Percentiles rank a stretch among this genome's conserved stretches.
Evolutionary conservation across 2,113 vertebrate genomes (phyloP).

Genomic region (Ceyx melanurus): DNA sequence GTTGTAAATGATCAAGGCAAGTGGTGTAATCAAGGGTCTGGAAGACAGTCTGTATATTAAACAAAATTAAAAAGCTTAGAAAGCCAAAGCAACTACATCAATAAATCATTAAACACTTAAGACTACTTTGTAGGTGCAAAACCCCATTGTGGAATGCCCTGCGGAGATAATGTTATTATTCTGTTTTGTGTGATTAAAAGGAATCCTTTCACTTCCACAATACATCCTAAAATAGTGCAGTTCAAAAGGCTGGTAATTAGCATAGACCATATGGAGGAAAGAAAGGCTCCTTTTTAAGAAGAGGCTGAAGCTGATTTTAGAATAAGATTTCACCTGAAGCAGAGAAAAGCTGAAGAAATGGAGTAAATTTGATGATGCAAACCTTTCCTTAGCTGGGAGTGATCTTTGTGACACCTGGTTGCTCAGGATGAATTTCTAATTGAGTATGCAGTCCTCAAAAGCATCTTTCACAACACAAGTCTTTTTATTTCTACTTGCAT

Average conservation of each 20-base stretch:
- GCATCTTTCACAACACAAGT: neutral
- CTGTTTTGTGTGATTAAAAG: neutral
- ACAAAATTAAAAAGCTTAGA: neutral
- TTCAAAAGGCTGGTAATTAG: neutral
- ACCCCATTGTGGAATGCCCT: neutral
- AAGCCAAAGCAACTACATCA: neutral
- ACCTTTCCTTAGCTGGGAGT: neutral
- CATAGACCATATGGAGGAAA: neutral
- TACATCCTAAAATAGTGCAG: neutral
- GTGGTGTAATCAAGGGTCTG: neutral
- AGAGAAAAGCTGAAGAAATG: neutral
- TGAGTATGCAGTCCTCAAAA: neutral
- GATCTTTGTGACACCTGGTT: neutral
- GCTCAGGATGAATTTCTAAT: neutral
- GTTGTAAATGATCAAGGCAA: neutral
- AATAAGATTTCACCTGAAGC: neutral
- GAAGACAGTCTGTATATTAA: neutral
- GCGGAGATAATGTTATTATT: neutral
- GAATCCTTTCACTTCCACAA: neutral
- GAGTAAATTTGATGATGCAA: neutral
- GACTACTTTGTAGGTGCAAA: neutral
- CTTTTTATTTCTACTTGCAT: neutral
- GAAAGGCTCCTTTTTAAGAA: neutral
- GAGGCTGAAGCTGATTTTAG: neutral
- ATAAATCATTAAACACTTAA: neutral